phyloP scores from a whole-genome alignment of 2,797 vertebrate genomes.

The Phyllotis vaccarum region DNA sequence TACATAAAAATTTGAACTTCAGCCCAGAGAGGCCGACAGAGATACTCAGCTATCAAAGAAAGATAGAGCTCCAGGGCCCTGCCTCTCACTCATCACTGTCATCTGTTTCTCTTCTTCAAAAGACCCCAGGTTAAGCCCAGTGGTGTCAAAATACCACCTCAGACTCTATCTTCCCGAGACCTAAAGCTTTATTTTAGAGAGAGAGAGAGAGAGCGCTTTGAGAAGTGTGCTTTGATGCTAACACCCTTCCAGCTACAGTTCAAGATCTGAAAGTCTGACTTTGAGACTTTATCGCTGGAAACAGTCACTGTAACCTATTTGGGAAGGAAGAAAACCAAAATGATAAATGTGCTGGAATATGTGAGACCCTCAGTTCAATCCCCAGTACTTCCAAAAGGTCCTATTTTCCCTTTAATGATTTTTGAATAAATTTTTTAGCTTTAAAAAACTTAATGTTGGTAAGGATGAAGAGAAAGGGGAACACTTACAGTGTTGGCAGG shows the following conservation, averaged over 20 bases:
- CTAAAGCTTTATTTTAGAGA: background rate
- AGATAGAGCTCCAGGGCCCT: background rate
- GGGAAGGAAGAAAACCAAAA: background rate
- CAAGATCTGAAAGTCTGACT: background rate
- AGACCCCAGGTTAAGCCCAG: background rate
- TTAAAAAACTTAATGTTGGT: background rate
- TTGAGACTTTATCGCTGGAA: background rate
- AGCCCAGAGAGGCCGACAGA: background rate
- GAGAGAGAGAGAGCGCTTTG: background rate
- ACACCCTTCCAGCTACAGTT: background rate
- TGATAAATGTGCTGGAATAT: too few relatives aligned
- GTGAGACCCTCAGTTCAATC: background rate
- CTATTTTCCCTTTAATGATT: background rate
- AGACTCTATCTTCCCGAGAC: background rate
- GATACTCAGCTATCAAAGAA: fast-evolving
- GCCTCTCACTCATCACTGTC: background rate
- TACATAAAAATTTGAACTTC: background rate
- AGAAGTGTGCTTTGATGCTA: background rate
- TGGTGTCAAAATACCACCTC: background rate
- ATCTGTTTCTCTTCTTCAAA: background rate
- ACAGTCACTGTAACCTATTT: background rate
- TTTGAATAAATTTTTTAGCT: background rate
- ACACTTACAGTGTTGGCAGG: background rate
- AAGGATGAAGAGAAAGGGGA: background rate
- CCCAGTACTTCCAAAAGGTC: background rate